phyloP scores from a whole-genome alignment of 2,113 vertebrate genomes.

The Oceanodroma tethys region DNA sequence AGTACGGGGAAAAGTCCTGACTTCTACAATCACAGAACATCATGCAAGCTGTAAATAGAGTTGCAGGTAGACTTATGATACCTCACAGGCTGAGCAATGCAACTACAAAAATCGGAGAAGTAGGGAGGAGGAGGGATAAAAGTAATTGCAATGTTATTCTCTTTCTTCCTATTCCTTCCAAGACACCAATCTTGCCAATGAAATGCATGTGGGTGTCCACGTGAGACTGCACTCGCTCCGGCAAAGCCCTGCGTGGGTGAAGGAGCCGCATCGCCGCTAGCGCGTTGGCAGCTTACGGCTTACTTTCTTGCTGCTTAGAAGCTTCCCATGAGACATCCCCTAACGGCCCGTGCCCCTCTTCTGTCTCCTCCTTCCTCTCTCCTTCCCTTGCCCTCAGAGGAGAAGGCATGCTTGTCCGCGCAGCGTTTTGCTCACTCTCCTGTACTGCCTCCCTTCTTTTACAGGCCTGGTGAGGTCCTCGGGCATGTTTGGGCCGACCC shows the following conservation, averaged over 20 bases:
- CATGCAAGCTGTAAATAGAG: not conserved
- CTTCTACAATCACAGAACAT: not conserved
- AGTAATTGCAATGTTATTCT: not conserved
- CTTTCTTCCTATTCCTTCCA: not conserved
- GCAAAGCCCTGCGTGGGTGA: not conserved
- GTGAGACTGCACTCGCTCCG: accelerated
- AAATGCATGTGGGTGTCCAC: accelerated
- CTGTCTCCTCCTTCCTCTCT: not conserved
- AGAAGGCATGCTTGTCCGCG: accelerated
- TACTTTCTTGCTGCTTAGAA: not conserved
- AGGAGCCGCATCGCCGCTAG: not conserved
- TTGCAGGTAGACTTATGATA: not conserved
- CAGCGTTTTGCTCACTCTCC: not conserved
- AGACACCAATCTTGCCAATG: not conserved
- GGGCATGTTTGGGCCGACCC: conserved; percentile 81
- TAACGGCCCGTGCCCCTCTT: accelerated
- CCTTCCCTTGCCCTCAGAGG: not conserved
- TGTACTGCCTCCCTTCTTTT: not conserved
- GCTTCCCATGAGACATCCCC: not conserved
- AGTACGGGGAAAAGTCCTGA: not conserved
- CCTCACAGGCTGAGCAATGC: not conserved
- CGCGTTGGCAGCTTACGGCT: accelerated
- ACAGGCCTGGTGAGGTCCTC: conserved; percentile 83
- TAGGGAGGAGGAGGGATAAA: not conserved
- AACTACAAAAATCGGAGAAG: not conserved